Evolutionary conservation across 2,113 vertebrate species (phyloP).

Genomic region (Felis catus): F.catus_Fca126_mat1.0 CM031413.1:63162001-63162500

Average conservation of each 20-base stretch:
- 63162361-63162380: not conserved
- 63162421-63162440: not conserved
- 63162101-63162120: fast-evolving
- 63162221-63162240: too few relatives aligned
- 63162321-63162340: fast-evolving
- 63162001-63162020: not conserved
- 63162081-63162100: not conserved
- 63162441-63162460: not conserved
- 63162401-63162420: not conserved
- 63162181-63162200: fast-evolving
- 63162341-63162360: too few relatives aligned
- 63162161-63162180: too few relatives aligned
- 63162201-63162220: too few relatives aligned
- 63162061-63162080: not conserved
- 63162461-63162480: not conserved
- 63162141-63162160: too few relatives aligned
- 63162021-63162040: not conserved
- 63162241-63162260: fast-evolving
- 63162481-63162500: not conserved
- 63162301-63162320: too few relatives aligned
- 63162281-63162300: too few relatives aligned
- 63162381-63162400: not conserved
- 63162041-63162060: not conserved
- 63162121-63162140: too few relatives aligned
- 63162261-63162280: too few relatives aligned